Base-by-base conservation (phyloP, 2,113 vertebrate species). In the Capreolus pygargus region DNA sequence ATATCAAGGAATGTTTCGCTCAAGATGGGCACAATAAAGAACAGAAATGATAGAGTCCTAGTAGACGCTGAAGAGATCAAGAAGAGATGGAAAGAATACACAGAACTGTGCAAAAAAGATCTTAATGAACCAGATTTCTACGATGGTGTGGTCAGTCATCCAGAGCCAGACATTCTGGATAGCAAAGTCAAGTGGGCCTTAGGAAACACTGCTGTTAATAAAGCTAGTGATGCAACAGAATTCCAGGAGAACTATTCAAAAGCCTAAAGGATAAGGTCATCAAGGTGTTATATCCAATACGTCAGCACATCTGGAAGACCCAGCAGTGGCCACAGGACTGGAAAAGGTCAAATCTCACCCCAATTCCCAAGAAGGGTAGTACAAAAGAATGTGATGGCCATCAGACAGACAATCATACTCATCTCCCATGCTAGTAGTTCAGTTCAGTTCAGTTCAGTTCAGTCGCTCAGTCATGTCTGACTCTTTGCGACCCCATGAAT, bases 41-140 rank as follows among this genome's bases (percentile, higher is more conserved):
- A 39, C n/a, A 23, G 19, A 21, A 70, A 39, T 0, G 10, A 12
- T 39, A 39, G 67, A 70, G 67, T 3, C n/a, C 19, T 39, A 3
- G 67, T 12, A 70, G 19, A 12, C 5, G 0, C n/a, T 70, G 67
- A 70, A 39, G 10, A 23, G 19, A 70, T 23, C 19, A 39, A 70
- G n/a, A 70, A 12, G 67, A 36, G n/a, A 23, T 23, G n/a, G 67
- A 39, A 70, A 39, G 67, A 70, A 23, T 12, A 39, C 67, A 70
- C 4, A 10, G 19, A 70, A 23, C 67, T 39, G n/a, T 23, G 67
- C 67, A 39, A 33, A 64, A 70, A 39, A 70, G 67, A 39, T 5
- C 9, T 36, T 39, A 39, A 70, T 70, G 67, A 70, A 39, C 10
- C 0, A 1, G 67, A 70, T 39, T 70, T 39, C 19, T 70, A 70